Conservation (phyloP, 2,797 vertebrate genomes). For the Varecia variegata region DNA sequence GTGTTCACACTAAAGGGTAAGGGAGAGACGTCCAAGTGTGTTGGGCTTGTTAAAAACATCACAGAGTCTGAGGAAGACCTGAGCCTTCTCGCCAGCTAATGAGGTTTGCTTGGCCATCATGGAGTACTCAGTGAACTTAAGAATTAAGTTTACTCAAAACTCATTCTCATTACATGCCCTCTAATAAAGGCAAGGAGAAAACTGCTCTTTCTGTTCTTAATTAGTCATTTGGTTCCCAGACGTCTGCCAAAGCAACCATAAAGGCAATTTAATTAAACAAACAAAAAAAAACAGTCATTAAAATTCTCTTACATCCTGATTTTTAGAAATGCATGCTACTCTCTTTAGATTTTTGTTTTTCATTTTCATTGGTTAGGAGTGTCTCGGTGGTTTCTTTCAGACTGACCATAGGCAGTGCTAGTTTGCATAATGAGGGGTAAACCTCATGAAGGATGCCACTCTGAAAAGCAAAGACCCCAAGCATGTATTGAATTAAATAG, state of each 20-base stretch:
- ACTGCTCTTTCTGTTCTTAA: conserved; percentile 54
- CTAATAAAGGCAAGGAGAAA: conserved; percentile 54
- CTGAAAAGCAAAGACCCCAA: not conserved
- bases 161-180: conserved; percentile 47
- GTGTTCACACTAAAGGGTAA: not conserved
- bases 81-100: not conserved
- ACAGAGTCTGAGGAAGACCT: not conserved
- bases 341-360: not conserved
- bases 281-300: conserved; percentile 46
- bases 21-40: not conserved
- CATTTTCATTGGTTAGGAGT: not conserved
- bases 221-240: conserved; percentile 67
- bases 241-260: conserved; percentile 41
- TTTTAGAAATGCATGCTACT: not conserved
- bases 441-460: not conserved
- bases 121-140: not conserved
- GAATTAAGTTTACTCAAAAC: conserved; percentile 53
- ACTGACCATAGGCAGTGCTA: not conserved
- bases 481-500: not conserved
- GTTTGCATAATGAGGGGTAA: not conserved
- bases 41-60: not conserved
- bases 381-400: not conserved
- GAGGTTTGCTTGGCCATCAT: not conserved
- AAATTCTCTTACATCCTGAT: not conserved
- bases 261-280: conserved; percentile 63